Evolutionary conservation across 2,888 invertebrate genomes (phyloP), one percentile per base, ranked within the genome.

Genomic region (Lasioglossum leucozonium): DNA sequence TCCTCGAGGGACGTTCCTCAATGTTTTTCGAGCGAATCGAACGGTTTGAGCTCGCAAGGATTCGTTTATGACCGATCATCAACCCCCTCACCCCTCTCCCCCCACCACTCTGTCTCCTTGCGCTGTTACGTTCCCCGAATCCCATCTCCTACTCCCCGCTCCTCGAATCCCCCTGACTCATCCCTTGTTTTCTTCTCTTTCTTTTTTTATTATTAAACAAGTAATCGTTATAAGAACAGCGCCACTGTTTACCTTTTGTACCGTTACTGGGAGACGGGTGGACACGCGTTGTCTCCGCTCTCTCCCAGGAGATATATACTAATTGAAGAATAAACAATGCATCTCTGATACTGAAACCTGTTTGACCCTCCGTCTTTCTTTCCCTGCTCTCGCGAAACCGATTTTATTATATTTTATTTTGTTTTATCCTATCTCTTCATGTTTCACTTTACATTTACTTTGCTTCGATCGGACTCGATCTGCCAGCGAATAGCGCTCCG

Each of bases 1-100:
- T 86, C 51, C 37, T 73, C 37, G 65, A 78, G 75, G 75, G 55
- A 77, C 72, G 77, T 81, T 79, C 82, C 80, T 89, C 71, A 37
- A 40, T 69, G n/a, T 69, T 69, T 69, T 69, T 51, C 40, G 26
- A 40, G 58, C n/a, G 37, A 65, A 44, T 47, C 77, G 74, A 16
- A 74, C 26, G 73, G 69, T 30, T 47, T 18, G 44, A 34, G 55
- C 37, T 75, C 55, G 75, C 62, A 76, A 67, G 77, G 74, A 77
- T 72, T 77, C 85, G 85, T 65, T 81, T 65, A 30, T 34, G 13
- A 77, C 51, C 69, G 42, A 83, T 72, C 40, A 47, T 73, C 37
- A 4, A 40, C n/a, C 72, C 34, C n/a, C n/a, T n/a, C n/a, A n/a
- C n/a, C n/a, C n/a, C n/a, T n/a, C n/a, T n/a, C n/a, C n/a, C n/a